Evolutionary conservation across 2,113 vertebrate genomes (phyloP).

Genomic region (Ictidomys tridecemlineatus): DNA sequence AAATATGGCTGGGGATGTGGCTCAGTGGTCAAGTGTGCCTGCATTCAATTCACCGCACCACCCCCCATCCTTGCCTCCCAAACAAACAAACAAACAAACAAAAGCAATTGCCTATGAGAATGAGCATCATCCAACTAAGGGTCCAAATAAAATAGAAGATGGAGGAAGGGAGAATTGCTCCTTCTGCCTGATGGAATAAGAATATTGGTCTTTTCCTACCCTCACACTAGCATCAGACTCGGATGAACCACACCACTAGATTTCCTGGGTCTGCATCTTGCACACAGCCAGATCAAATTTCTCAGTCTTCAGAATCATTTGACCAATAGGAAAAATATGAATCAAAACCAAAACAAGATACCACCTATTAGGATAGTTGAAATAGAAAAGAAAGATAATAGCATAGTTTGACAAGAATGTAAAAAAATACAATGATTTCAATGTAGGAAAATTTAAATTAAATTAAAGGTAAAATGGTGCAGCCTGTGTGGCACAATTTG

Average conservation of each 20-base stretch:
- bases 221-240: neutral
- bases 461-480: neutral
- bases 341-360: neutral
- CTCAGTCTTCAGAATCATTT: neutral
- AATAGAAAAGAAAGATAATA: neutral
- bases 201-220: neutral
- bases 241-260: no score
- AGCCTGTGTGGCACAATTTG: neutral
- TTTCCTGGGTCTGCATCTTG: neutral
- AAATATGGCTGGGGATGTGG: no score
- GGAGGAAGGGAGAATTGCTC: neutral
- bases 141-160: neutral
- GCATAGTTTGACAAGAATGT: neutral
- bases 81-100: no score
- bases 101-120: no score
- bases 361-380: neutral
- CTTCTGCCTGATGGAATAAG: neutral
- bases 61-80: no score
- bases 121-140: neutral
- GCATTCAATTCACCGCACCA: no score
- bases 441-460: neutral
- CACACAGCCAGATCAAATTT: neutral
- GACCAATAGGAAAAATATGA: neutral
- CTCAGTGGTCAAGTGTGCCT: no score
- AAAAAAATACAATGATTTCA: neutral